A percentile compares a stretch with the other conserved stretches of the same genome.
Evolutionary conservation across 1,140 invertebrate genomes (phyloP).

Genomic region (Bemisia tabaci): DNA sequence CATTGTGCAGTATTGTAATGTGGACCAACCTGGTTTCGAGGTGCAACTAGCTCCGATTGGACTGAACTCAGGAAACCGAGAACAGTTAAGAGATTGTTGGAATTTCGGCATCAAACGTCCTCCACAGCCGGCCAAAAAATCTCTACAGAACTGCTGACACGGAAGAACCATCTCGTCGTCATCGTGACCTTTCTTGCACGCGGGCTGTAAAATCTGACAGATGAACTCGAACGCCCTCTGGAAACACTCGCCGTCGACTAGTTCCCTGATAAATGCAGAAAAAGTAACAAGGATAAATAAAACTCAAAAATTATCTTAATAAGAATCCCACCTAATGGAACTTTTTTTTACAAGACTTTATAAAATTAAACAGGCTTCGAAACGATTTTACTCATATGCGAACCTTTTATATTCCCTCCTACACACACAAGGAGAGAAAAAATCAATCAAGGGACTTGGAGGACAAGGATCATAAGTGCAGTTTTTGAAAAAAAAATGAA

Average conservation of each 20-base stretch:
- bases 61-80: constrained; percentile 61
- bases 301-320: background rate
- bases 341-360: too few relatives aligned
- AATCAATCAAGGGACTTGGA: too few relatives aligned
- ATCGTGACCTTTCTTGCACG: constrained; percentile 39
- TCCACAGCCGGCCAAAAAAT: constrained; percentile 70
- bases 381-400: background rate
- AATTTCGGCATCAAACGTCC: constrained; percentile 52
- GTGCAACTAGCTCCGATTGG: constrained; percentile 49
- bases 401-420: background rate
- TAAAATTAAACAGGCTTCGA: background rate
- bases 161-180: constrained; percentile 48
- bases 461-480: too few relatives aligned
- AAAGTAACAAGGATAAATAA: background rate
- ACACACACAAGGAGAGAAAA: too few relatives aligned
- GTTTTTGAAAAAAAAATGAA: too few relatives aligned
- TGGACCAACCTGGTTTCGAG: constrained; percentile 65
- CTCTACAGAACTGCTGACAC: constrained; percentile 69
- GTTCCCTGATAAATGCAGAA: constrained; percentile 44
- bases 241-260: constrained; percentile 78
- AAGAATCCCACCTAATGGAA: background rate
- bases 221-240: constrained; percentile 70
- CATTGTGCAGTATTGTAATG: too few relatives aligned
- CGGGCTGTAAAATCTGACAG: constrained; percentile 68
- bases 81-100: constrained; percentile 58